A percentile compares a stretch with the other conserved stretches of the same genome.
Conservation (phyloP, 1,140 invertebrate genomes). For the Rhyacophila brunnea region DNA sequence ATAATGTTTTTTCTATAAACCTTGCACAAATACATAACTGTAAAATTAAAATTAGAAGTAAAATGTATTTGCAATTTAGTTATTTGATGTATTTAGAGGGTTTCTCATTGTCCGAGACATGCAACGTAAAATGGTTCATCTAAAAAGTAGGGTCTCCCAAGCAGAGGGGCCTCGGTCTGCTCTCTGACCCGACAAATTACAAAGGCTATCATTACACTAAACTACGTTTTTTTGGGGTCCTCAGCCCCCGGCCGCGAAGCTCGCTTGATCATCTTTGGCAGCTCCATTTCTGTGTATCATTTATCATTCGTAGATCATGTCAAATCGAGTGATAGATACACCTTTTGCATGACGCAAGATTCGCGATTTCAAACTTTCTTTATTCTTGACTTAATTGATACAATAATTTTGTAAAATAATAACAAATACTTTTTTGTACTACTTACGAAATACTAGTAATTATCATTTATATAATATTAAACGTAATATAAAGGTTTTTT, state of each 20-base stretch:
- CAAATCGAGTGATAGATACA: slow-evolving; percentile 36
- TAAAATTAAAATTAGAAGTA: too few species aligned
- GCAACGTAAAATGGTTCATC: not conserved
- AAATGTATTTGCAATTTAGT: too few species aligned
- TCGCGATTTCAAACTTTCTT: slow-evolving; percentile 2
- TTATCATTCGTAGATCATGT: slow-evolving; percentile 34
- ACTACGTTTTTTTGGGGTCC: slow-evolving; percentile 21
- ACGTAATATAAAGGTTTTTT: too few species aligned
- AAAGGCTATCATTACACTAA: slow-evolving; percentile 33
- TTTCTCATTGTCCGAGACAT: not conserved
- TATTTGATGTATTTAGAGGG: slow-evolving; percentile 6
- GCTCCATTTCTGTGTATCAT: slow-evolving; percentile 35
- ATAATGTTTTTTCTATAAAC: too few species aligned
- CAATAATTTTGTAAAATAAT: too few species aligned
- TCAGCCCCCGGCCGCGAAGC: slow-evolving; percentile 4
- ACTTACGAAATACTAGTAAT: too few species aligned
- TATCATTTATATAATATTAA: too few species aligned
- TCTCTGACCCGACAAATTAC: slow-evolving; percentile 34
- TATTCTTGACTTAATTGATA: too few species aligned
- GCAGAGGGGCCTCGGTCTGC: slow-evolving; percentile 20
- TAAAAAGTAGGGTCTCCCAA: slow-evolving; percentile 9
- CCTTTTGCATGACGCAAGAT: slow-evolving; percentile 26
- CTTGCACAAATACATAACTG: too few species aligned
- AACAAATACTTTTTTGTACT: too few species aligned
- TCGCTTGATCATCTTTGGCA: slow-evolving; percentile 30